These are phyloP conservation scores for Catalaphyllia jardinei DNA, from an alignment of 64 coral and sea anemone genomes.

Conservation along the genomic window DNA sequence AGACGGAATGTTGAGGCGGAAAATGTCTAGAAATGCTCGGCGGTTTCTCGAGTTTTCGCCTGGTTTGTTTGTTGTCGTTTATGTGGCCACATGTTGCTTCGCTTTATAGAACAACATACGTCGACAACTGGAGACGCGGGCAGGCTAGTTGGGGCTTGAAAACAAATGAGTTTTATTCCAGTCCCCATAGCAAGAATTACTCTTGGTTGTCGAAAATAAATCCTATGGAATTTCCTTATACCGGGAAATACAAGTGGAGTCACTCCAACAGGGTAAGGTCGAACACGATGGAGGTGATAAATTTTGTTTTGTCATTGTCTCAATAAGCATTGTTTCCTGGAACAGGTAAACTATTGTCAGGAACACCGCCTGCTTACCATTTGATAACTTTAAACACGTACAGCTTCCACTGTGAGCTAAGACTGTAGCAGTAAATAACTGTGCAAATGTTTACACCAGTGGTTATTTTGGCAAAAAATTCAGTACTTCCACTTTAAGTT, in stretches of 20 bases:
- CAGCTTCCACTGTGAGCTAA: no score
- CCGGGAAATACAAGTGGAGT: neutral
- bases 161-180: neutral
- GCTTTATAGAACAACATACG: neutral
- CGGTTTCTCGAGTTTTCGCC: neutral
- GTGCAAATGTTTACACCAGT: no score
- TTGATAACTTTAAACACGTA: no score
- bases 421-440: no score
- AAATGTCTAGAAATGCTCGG: slow-evolving; percentile 47
- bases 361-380: neutral
- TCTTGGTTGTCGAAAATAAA: neutral
- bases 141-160: no score
- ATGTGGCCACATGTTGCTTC: neutral
- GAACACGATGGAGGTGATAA: neutral
- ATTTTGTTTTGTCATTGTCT: slow-evolving; percentile 8
- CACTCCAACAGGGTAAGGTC: neutral
- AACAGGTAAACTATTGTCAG: neutral
- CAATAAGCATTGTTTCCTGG: neutral
- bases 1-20: neutral
- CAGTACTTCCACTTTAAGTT: no score
- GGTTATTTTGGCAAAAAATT: no score
- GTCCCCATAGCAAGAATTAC: neutral
- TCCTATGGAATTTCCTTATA: slow-evolving; percentile 22
- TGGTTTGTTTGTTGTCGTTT: slow-evolving; percentile 28
- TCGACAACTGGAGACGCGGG: neutral